Evolutionary conservation across 2,797 vertebrate species (phyloP).

Genomic region (Lagorchestes hirsutus): DNA sequence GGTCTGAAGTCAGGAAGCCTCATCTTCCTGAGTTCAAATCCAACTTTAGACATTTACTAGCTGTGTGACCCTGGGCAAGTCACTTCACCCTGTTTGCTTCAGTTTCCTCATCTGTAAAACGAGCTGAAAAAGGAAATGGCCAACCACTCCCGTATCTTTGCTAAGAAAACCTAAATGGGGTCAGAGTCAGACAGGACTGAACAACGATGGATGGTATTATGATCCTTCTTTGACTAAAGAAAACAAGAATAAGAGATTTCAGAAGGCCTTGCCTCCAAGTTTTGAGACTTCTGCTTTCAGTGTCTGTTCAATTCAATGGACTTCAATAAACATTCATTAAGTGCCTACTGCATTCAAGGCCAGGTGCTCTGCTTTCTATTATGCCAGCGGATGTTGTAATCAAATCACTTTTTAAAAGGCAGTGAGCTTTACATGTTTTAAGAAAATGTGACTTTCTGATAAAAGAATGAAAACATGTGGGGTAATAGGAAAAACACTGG

Average conservation of each 20-base stretch:
- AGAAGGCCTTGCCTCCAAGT: background rate
- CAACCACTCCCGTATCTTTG: background rate
- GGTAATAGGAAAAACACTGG: background rate
- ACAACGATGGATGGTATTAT: background rate
- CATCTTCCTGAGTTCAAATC: background rate
- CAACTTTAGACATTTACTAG: background rate
- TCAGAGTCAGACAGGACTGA: background rate
- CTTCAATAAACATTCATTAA: background rate
- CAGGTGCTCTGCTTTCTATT: background rate
- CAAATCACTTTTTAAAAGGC: background rate
- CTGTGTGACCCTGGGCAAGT: background rate
- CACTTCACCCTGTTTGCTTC: background rate
- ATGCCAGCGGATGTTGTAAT: background rate
- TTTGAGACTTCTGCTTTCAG: background rate
- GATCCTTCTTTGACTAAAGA: background rate
- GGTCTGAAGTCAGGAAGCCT: background rate
- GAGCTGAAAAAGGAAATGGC: background rate
- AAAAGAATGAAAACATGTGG: background rate
- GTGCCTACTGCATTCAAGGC: background rate
- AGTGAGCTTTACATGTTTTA: background rate
- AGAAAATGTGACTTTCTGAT: background rate
- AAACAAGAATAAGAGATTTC: background rate
- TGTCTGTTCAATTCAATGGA: background rate
- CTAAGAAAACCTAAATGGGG: background rate
- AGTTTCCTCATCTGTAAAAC: background rate